Base-by-base conservation (phyloP, 2,113 vertebrate species). In the Amblyopsis rosae region DNA sequence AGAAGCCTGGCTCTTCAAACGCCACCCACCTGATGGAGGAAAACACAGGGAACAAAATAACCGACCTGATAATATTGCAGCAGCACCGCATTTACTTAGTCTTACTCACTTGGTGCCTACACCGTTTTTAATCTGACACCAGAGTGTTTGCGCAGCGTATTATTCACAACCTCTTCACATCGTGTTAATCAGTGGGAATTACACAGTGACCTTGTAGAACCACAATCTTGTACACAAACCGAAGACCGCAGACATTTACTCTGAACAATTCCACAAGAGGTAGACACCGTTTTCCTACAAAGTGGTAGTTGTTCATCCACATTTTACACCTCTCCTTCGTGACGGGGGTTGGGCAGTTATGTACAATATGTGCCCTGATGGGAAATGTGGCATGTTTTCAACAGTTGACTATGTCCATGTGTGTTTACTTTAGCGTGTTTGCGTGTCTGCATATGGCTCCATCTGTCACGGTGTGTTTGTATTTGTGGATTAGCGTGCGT, bases 1-100 rank as follows among this genome's bases (percentile, higher is more conserved):
- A 95, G 83, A 97, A 97, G 47, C 93, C 94, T 0, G 94, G 90
- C 33, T 94, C 92, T 81, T 97, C 96, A 75, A 97, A 98, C 62
- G 92, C 94, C 47, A 96, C 94, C 97, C 96, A 98, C 11, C 96
- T 98, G 66, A 62, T 11, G 59, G 58, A 77, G 80, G 26, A n/a
- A 77, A 3, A 61, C 41, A 48, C 62, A 59, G 12, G 8, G 19
- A 13, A 2, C 15, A 10, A 57, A 56, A 57, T 58, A 45, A 32
- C 3, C 32, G 16, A 33, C 48, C 12, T 7, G 17, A 48, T 48
- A 12, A 8, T 11, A 26, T 10, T 32, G 16, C 55, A 0, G 8
- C 46, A 41, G 51, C 1, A 2, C 13, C 3, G 7, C 35, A 26
- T 80, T 74, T 56, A 19, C 46, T 76, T 49, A 12, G 4, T 57